phyloP scores from a whole-genome alignment of 2,888 invertebrate species.

The Seladonia tumulorum region DNA sequence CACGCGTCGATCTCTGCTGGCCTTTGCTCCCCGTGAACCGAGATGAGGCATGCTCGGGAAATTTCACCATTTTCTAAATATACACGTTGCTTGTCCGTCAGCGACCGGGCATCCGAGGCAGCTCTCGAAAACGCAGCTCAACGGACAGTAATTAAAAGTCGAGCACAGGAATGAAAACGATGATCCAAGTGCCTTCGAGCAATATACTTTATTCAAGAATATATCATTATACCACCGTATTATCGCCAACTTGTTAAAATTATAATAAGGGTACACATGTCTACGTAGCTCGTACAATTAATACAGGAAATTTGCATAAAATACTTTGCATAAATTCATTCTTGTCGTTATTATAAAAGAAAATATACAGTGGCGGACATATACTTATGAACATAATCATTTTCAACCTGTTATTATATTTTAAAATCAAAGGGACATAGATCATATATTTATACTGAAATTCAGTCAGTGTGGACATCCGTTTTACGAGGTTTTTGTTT shows the following conservation, averaged over 20 bases:
- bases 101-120: neutral
- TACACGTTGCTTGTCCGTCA: neutral
- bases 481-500: too few species aligned
- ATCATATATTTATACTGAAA: too few species aligned
- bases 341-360: neutral
- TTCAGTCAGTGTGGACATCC: too few species aligned
- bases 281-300: neutral
- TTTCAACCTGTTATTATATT: too few species aligned
- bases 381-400: too few species aligned
- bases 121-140: neutral
- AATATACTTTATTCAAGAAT: neutral
- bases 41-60: neutral
- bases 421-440: too few species aligned
- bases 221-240: too few species aligned
- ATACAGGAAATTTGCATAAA: neutral
- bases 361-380: too few species aligned
- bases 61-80: neutral
- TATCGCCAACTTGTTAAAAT: neutral
- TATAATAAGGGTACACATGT: neutral
- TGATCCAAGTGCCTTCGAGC: neutral
- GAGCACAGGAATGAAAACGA: neutral
- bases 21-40: neutral
- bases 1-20: neutral
- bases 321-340: neutral
- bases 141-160: neutral